Evolutionary conservation across 2,797 vertebrate species (phyloP).

Genomic region (Pogoniulus pusillus): DNA sequence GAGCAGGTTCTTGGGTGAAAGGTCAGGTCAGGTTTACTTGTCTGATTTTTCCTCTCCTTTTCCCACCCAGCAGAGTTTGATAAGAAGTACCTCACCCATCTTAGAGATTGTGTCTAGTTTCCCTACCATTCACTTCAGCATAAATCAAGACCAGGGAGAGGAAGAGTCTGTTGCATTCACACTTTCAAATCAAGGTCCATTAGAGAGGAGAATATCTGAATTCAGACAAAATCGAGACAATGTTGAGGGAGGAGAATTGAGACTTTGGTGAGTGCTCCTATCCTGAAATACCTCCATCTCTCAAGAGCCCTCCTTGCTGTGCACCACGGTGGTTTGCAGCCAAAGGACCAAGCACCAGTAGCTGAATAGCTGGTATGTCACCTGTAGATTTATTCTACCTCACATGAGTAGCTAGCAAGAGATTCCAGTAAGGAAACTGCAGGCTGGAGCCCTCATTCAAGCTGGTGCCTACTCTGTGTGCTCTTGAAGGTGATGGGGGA

Average conservation of each 20-base stretch:
- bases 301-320: neutral
- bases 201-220: neutral
- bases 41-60: slow-evolving; percentile 21
- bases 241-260: neutral
- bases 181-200: neutral
- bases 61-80: neutral
- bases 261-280: neutral
- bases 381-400: neutral
- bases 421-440: neutral
- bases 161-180: neutral
- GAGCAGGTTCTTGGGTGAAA: slow-evolving; percentile 34
- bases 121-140: neutral
- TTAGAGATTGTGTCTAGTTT: neutral
- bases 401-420: neutral
- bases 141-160: neutral
- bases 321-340: neutral
- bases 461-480: neutral
- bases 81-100: neutral
- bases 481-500: neutral
- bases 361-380: neutral
- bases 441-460: neutral
- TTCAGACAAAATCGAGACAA: neutral
- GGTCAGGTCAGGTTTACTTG: slow-evolving; percentile 49
- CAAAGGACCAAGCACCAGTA: neutral
- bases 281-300: neutral